Conservation (phyloP, 1,140 invertebrate species). For the Mizuhopecten yessoensis region DNA sequence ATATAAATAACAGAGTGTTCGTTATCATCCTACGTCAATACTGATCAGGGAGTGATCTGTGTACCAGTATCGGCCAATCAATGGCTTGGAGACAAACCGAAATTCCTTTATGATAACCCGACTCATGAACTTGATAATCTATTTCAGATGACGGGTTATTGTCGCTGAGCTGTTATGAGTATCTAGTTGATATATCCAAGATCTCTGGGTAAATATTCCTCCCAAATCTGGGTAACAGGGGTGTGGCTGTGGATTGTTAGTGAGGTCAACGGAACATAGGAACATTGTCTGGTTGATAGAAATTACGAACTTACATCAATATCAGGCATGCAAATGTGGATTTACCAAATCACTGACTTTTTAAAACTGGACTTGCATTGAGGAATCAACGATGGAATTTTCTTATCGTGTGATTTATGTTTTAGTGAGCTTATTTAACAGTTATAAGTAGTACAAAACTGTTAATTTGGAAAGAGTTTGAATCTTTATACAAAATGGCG, state of each 20-base stretch:
- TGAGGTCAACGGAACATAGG: background rate
- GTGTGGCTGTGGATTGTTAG: background rate
- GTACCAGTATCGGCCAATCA: background rate
- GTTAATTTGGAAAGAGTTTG: too few species aligned
- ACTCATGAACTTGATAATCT: background rate
- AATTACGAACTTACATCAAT: too few species aligned
- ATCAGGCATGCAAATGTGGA: too few species aligned
- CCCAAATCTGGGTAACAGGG: background rate
- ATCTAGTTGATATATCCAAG: background rate
- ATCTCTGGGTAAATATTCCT: background rate
- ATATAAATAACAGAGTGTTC: background rate
- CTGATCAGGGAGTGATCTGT: background rate
- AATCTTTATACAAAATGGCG: too few species aligned
- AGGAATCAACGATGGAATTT: too few species aligned
- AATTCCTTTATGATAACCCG: background rate
- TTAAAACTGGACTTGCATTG: too few species aligned
- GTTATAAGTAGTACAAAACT: too few species aligned
- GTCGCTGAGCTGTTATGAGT: background rate
- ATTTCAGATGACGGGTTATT: background rate
- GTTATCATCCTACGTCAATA: conserved; percentile 14
- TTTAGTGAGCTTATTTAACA: too few species aligned
- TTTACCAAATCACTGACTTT: too few species aligned
- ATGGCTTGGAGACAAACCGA: background rate
- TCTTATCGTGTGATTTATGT: too few species aligned
- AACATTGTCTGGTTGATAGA: too few species aligned